Conservation (phyloP, 2,113 vertebrate species). For the Clupea harengus region DNA sequence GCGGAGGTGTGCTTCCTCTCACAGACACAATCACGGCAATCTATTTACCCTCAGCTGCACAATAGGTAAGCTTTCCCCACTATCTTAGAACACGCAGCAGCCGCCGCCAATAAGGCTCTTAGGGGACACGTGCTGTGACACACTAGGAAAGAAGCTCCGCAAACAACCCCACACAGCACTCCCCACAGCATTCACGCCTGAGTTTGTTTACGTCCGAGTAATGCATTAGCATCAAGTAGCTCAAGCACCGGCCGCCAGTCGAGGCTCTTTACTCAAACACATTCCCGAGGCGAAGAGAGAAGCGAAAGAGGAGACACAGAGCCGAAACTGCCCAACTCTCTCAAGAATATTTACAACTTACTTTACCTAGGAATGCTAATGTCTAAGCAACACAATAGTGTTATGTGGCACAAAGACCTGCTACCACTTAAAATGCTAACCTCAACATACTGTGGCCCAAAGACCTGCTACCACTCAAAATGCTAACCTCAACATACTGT, state of each 20-base stretch:
- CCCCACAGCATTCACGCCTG: not conserved
- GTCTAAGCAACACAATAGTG: not conserved
- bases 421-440: not conserved
- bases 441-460: not conserved
- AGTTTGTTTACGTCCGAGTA: not conserved
- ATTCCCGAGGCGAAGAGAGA: not conserved
- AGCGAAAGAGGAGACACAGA: not conserved
- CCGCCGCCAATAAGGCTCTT: not conserved
- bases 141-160: not conserved
- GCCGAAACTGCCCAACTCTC: not conserved
- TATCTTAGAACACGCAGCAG: not conserved
- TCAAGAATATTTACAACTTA: not conserved
- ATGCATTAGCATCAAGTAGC: not conserved
- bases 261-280: not conserved
- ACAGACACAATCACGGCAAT: constrained; percentile 2
- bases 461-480: not conserved
- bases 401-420: not conserved
- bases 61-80: not conserved
- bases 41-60: constrained; percentile 11
- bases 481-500: not conserved
- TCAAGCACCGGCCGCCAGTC: not conserved
- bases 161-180: not conserved
- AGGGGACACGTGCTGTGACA: not conserved
- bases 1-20: constrained; percentile 36
- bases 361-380: constrained; percentile 1